phyloP scores from a whole-genome alignment of 2,888 invertebrate species.

The Odontocolon sp. region DNA sequence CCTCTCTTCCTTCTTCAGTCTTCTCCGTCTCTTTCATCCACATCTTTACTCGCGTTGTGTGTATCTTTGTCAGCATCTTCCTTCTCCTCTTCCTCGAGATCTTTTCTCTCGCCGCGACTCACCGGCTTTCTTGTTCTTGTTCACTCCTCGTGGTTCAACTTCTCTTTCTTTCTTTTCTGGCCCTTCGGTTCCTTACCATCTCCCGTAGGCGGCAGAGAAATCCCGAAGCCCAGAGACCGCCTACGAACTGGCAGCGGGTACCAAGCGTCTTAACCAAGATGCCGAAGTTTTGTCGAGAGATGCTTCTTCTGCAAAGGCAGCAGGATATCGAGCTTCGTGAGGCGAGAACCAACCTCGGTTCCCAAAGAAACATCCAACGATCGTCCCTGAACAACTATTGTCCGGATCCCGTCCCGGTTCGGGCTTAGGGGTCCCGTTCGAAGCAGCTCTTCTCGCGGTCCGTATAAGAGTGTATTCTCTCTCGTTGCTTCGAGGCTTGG shows the following conservation, averaged over 20 bases:
- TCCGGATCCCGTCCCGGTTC: slow-evolving; percentile 76
- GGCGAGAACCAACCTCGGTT: slow-evolving; percentile 37
- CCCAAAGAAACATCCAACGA: slow-evolving; percentile 33
- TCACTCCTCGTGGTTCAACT: slow-evolving; percentile 25
- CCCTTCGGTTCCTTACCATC: slow-evolving; percentile 36
- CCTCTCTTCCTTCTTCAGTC: slow-evolving; percentile 27
- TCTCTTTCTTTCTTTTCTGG: slow-evolving; percentile 23
- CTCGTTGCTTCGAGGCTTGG: slow-evolving; percentile 66
- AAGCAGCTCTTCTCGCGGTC: slow-evolving; percentile 63
- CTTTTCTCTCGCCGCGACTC: slow-evolving; percentile 42
- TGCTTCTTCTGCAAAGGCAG: background rate
- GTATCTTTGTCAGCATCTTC: slow-evolving; percentile 12
- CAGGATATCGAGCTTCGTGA: slow-evolving; percentile 36
- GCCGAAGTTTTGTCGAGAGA: slow-evolving; percentile 71
- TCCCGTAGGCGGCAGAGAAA: slow-evolving; percentile 52
- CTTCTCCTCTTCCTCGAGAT: slow-evolving; percentile 39
- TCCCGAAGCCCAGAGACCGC: slow-evolving; percentile 53
- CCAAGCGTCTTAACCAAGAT: slow-evolving; percentile 60
- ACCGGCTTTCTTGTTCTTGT: slow-evolving; percentile 43
- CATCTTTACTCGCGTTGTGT: no score
- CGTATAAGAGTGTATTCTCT: slow-evolving; percentile 53
- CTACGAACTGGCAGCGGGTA: slow-evolving; percentile 57
- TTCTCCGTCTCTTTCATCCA: slow-evolving; percentile 37
- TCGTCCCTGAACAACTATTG: slow-evolving; percentile 53
- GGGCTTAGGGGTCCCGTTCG: slow-evolving; percentile 77